These are phyloP conservation scores for Eleginops maclovinus DNA, from an alignment of 2,113 vertebrate genomes.

Conservation along the genomic window DNA sequence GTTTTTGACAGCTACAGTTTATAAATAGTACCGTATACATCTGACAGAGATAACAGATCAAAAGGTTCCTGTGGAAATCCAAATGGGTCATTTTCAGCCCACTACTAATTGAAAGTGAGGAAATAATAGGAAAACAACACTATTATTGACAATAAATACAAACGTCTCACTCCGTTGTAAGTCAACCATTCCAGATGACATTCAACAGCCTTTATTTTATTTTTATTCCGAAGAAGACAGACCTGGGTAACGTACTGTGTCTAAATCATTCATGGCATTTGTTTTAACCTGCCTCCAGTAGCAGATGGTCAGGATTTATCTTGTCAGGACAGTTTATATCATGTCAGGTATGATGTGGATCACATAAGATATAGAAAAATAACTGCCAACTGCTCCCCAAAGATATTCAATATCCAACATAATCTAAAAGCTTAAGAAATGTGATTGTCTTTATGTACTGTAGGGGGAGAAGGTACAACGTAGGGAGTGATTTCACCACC, in stretches of 20 bases:
- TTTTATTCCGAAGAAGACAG: not conserved
- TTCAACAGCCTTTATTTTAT: not conserved
- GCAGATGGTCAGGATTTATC: constrained; percentile 50
- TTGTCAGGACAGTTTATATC: constrained; percentile 40
- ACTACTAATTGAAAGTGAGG: not conserved
- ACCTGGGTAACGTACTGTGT: constrained; percentile 1
- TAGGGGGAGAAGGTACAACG: not conserved
- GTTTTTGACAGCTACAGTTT: too few species aligned
- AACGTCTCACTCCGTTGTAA: not conserved
- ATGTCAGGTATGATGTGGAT: constrained; percentile 38
- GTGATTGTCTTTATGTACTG: not conserved
- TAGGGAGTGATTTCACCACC: too few species aligned
- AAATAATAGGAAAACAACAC: not conserved
- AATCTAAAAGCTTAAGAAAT: not conserved
- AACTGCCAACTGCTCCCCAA: not conserved
- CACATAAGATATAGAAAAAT: constrained; percentile 2
- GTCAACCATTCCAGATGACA: not conserved
- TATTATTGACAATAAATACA: not conserved
- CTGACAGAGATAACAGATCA: too few species aligned
- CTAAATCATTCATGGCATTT: constrained; percentile 48
- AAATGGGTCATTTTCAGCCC: too few species aligned
- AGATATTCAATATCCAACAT: not conserved
- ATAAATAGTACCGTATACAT: too few species aligned
- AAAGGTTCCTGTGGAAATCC: too few species aligned
- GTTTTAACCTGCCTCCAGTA: constrained; percentile 36